phyloP scores from a whole-genome alignment of 2,888 invertebrate species.

The Pristionchus arcanus region DNA sequence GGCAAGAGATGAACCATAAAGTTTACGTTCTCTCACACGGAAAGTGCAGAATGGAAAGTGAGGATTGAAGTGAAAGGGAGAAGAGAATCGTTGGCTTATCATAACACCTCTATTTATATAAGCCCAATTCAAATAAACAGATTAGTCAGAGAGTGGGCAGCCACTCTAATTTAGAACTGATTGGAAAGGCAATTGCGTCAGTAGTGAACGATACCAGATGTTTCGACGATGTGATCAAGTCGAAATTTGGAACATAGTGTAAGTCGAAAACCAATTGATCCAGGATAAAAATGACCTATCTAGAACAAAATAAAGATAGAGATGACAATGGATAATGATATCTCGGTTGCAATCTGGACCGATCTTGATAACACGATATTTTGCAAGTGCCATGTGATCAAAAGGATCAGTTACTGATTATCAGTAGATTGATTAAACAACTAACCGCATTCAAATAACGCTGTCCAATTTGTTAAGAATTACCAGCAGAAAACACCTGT shows the following conservation, averaged over 20 bases:
- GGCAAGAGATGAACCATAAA: background rate
- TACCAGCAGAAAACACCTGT: background rate
- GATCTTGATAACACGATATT: background rate
- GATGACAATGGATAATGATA: background rate
- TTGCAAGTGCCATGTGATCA: background rate
- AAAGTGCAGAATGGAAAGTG: conserved; percentile 13
- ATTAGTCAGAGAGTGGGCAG: conserved; percentile 15
- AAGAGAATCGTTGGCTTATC: background rate
- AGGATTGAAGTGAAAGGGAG: background rate
- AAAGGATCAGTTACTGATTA: no score
- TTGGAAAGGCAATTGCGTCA: conserved; percentile 25
- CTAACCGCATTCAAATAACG: background rate
- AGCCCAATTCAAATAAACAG: conserved; percentile 6
- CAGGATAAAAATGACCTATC: background rate
- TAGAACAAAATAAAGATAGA: background rate
- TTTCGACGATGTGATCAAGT: background rate
- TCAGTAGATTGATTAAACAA: background rate
- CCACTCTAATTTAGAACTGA: background rate
- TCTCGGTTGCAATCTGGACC: background rate
- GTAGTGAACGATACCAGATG: background rate
- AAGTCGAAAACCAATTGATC: background rate
- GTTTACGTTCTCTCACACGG: background rate
- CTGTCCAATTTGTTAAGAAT: background rate
- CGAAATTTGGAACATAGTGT: background rate
- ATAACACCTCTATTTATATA: conserved; percentile 27